A percentile compares a stretch with the other conserved stretches of the same genome.
These are phyloP conservation scores for Pardosa pseudoannulata DNA, from an alignment of 2,888 invertebrate species.

Conservation along the genomic window DNA sequence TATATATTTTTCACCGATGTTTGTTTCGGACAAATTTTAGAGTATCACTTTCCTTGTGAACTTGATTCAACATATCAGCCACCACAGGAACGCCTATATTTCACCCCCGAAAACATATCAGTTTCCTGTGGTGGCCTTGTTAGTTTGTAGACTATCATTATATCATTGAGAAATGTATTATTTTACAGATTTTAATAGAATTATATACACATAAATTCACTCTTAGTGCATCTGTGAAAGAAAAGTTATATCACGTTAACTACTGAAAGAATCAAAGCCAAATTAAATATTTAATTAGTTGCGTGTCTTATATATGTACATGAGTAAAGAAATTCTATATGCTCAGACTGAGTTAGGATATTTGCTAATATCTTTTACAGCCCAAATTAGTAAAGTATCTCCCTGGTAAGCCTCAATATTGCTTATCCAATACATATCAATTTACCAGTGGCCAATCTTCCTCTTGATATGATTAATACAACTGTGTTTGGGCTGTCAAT, in stretches of 20 bases:
- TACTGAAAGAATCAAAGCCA: no score
- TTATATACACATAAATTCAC: no score
- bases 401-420: conserved; percentile 11
- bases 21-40: neutral
- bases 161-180: neutral
- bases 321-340: no score
- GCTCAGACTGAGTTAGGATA: no score
- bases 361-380: no score
- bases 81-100: conserved; percentile 25
- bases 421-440: conserved; percentile 1
- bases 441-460: neutral
- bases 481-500: no score
- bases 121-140: conserved; percentile 43
- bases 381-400: no score
- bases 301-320: no score
- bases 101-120: conserved; percentile 47
- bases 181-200: no score
- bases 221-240: no score
- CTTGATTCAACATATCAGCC: conserved; percentile 53
- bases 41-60: neutral
- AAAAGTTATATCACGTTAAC: no score
- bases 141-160: conserved; percentile 21
- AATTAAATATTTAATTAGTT: no score
- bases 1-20: neutral
- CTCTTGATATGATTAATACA: conserved; percentile 11